Base-by-base conservation (phyloP, 2,888 invertebrate species). In the Tuberolachnus salignus region DNA sequence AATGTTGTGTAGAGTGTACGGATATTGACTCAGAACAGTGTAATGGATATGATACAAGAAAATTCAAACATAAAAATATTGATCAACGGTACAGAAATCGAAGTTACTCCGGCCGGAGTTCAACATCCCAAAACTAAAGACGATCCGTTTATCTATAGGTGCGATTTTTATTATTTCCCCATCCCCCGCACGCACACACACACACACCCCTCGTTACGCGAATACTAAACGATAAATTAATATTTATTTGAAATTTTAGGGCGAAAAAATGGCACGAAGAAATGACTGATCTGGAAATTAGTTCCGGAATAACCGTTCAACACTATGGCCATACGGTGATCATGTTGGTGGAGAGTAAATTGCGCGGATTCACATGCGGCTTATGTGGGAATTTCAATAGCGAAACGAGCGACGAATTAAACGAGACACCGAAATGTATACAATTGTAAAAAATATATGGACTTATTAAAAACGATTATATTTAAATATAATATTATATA, bases 321-420 rank as follows among this genome's bases (percentile, higher is more conserved):
- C 82, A 84, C 70, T 84, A 83, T 73, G 83, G 82, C 51, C 82
- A 83, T n/a, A 83, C 83, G 34, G 82, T 83, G 13, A 83, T 84
- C 10, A 81, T 83, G 13, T 80, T 83, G 9, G 81, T 84, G 8
- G 82, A 83, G 8, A 82, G 83, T n/a, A 74, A 82, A 49, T 83
- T 83, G 67, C 81, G 83, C 23, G 84, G 84, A 19, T 74, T 80
- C 23, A 83, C 83, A 2, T 84, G 84, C 71, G 84, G 84, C 11
- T 73, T 84, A 21, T 84, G 84, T 81, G 84, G 83, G 14, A 83
- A 84, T 81, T 83, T 83, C 81, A 84, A 84, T 80, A 83, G 83
- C 61, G 83, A 84, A 81, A 82, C 81, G 44, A 82, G 82, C 61
- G 82, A 83, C 73, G 83, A 83, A 61, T 51, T 61, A 19, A 61